Percentiles rank a stretch among this genome's conserved stretches.
phyloP scores from a whole-genome alignment of 2,113 vertebrate species.

The Telmatochromis sp. region DNA sequence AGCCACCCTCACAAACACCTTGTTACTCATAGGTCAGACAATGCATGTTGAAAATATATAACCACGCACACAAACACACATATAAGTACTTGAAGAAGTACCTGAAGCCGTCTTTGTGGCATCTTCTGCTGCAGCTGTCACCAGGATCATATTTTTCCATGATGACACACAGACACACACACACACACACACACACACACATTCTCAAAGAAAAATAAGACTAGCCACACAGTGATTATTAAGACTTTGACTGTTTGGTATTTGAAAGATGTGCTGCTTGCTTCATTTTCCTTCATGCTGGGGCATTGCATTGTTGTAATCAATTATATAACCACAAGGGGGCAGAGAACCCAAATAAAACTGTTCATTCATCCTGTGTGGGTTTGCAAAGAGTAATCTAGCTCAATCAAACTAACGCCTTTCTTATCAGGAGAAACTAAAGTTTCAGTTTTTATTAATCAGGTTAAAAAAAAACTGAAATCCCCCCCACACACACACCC shows the following conservation, averaged over 20 bases:
- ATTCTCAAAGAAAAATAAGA: background rate
- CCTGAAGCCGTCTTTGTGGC: background rate
- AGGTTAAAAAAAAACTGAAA: background rate
- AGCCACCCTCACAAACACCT: background rate
- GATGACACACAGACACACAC: background rate
- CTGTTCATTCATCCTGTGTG: background rate
- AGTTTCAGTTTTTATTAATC: background rate
- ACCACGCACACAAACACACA: background rate
- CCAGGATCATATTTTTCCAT: background rate
- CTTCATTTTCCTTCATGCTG: background rate
- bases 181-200: background rate
- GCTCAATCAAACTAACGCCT: background rate
- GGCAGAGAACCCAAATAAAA: background rate
- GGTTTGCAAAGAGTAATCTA: background rate
- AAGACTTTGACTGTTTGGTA: background rate
- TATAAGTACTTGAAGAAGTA: background rate
- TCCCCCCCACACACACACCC: background rate
- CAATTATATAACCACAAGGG: slow-evolving; percentile 23
- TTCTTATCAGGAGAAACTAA: background rate
- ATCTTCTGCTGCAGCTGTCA: background rate
- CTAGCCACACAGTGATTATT: background rate
- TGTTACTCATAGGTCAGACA: background rate
- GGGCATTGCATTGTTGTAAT: background rate
- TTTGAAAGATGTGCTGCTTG: background rate
- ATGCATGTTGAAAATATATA: background rate